Evolutionary conservation across 2,797 vertebrate genomes (phyloP), one percentile per base, ranked within the genome.

Genomic region (Manis javanica): DNA sequence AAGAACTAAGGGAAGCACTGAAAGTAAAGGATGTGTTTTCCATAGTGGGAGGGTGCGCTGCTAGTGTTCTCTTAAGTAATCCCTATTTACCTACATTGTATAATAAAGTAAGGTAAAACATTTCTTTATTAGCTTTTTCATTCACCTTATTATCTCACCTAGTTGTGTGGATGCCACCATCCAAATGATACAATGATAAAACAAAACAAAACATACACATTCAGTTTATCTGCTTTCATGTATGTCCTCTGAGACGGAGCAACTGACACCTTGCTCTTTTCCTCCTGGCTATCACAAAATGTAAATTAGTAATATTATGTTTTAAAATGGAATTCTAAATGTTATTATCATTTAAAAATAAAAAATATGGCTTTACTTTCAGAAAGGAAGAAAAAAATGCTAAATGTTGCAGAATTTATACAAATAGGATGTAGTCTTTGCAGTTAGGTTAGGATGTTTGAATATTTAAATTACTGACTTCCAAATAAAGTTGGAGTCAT

Each of bases 281-380:
- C 61, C 53, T 26, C 57, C 2, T 19, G 29, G 34, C 57, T 39
- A 66, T 12, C 39, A 74, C 26, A 88, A 84, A 83, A 88, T 49
- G 15, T 53, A 74, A 88, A 93, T 7, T 34, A 53, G 16, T 18
- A 53, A 1, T 34, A 68, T 37, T 90, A 83, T 87, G 16, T 68
- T 39, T 88, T 69, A 90, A 82, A 96, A 84, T 69, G 13, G n/a
- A 91, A 74, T 69, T 91, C 55, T 81, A 79, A 90, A 84, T 63
- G 59, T 79, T 46, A 91, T 13, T 46, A 74, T 59, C 18, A 64
- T 63, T 81, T 59, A 68, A 49, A 94, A 91, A 59, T 51, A 71
- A 89, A 87, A 92, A 74, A 77, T 24, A 46, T 39, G 66, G 24
- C n/a, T 85, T 96, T 21, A 68, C 26, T 71, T 95, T 90, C 71